Evolutionary conservation across 2,113 vertebrate genomes (phyloP).

Genomic region (Saguinus midas): DNA sequence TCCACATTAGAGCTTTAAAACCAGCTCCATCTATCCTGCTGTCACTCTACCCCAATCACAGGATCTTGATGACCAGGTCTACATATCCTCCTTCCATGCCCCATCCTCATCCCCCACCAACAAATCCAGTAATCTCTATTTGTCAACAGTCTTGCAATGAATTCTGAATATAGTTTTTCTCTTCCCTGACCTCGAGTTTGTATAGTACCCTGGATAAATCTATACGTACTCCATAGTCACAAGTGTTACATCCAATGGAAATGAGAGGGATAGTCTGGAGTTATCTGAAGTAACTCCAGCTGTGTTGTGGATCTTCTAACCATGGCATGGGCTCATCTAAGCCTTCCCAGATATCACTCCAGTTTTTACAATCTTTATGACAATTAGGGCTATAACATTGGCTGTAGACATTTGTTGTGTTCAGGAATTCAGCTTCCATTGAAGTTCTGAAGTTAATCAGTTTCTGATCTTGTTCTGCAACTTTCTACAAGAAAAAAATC

Average conservation of each 20-base stretch:
- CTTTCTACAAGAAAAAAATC: background rate
- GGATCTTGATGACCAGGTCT: background rate
- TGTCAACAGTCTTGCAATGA: background rate
- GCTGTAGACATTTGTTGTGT: background rate
- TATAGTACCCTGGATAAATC: background rate
- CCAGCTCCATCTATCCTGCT: background rate
- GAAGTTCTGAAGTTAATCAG: background rate
- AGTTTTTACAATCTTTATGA: background rate
- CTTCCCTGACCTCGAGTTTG: background rate
- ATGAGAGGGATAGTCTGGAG: background rate
- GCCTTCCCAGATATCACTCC: background rate
- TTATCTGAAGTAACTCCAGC: background rate
- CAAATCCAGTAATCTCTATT: background rate
- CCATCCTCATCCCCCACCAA: background rate
- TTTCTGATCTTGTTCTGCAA: slow-evolving; percentile 7
- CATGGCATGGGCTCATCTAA: background rate
- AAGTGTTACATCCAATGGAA: background rate
- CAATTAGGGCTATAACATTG: background rate
- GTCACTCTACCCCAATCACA: background rate
- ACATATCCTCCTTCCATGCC: background rate
- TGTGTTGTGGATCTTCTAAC: background rate
- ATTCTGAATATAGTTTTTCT: background rate
- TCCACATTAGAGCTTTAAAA: background rate
- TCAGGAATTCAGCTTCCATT: slow-evolving; percentile 14
- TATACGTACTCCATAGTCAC: background rate